These are phyloP conservation scores for Ivindomyrus marchei DNA, from an alignment of 2,113 vertebrate species.

Conservation along the genomic window DNA sequence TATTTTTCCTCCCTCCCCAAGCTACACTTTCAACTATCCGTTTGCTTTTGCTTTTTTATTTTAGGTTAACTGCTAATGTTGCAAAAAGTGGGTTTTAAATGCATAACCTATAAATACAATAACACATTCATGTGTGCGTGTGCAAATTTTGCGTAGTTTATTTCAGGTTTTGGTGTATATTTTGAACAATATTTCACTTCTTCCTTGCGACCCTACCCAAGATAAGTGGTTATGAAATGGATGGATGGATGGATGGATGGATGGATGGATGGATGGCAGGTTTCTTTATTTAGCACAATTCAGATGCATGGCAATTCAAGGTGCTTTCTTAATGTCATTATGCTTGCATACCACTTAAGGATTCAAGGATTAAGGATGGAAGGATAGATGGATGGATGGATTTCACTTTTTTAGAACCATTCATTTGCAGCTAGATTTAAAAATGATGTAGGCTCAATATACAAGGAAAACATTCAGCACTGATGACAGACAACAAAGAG, in stretches of 20 bases:
- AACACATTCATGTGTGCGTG: neutral
- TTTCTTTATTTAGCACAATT: no score
- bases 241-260: neutral
- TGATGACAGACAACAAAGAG: neutral
- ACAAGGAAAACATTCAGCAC: neutral
- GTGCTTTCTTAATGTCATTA: no score
- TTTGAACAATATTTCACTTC: neutral
- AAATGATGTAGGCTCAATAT: neutral
- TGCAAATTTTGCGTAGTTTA: neutral
- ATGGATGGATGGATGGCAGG: neutral
- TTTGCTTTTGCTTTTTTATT: neutral
- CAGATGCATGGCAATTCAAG: no score
- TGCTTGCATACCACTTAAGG: no score
- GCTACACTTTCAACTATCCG: neutral
- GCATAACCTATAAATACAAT: neutral
- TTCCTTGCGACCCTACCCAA: neutral
- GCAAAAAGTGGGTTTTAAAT: neutral
- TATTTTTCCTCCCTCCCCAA: conserved; percentile 12
- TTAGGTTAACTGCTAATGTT: neutral
- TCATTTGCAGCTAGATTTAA: neutral
- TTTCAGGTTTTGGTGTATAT: neutral
- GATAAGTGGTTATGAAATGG: neutral
- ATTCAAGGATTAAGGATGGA: no score
- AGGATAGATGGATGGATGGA: neutral
- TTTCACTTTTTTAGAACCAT: neutral